A percentile compares a stretch with the other conserved stretches of the same genome.
Conservation (phyloP, 2,797 vertebrate species). For the Myotis planiceps region DNA sequence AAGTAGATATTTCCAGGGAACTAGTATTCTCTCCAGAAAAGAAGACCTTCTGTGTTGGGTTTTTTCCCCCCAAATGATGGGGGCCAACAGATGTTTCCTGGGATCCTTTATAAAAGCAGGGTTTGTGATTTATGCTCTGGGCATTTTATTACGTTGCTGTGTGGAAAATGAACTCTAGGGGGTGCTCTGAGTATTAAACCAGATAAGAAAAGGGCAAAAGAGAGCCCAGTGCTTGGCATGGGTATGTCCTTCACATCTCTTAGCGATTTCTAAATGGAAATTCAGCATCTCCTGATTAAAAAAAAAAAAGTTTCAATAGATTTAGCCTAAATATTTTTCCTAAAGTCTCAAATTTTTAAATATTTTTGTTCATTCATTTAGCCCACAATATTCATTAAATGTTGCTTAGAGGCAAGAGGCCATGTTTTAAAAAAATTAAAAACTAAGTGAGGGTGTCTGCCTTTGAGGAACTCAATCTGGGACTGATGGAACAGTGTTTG, state of each 20-base stretch:
- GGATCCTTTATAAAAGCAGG: not conserved
- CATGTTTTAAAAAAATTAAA: not conserved
- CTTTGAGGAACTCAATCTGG: not conserved
- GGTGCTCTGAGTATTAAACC: not conserved
- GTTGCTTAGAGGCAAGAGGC: not conserved
- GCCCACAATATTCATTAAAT: not conserved
- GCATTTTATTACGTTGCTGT: not conserved
- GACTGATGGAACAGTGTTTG: not conserved
- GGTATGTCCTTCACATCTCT: not conserved
- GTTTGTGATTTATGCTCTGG: not conserved
- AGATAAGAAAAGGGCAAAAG: not conserved
- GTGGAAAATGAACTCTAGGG: not conserved
- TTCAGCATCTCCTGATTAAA: not conserved
- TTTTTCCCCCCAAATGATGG: not conserved
- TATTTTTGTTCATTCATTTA: constrained; percentile 16
- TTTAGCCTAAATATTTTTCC: constrained; percentile 4
- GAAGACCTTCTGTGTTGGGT: not conserved
- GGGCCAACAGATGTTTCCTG: not conserved
- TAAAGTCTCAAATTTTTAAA: constrained; percentile 27
- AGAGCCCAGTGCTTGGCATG: not conserved
- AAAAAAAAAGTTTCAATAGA: not conserved
- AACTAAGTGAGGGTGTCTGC: not conserved
- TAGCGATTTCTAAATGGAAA: not conserved
- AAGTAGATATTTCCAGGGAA: not conserved
- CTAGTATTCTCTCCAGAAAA: not conserved